Conservation (phyloP, 53 echinoderm and acorn worm species). For the Echinometra lucunter region DNA sequence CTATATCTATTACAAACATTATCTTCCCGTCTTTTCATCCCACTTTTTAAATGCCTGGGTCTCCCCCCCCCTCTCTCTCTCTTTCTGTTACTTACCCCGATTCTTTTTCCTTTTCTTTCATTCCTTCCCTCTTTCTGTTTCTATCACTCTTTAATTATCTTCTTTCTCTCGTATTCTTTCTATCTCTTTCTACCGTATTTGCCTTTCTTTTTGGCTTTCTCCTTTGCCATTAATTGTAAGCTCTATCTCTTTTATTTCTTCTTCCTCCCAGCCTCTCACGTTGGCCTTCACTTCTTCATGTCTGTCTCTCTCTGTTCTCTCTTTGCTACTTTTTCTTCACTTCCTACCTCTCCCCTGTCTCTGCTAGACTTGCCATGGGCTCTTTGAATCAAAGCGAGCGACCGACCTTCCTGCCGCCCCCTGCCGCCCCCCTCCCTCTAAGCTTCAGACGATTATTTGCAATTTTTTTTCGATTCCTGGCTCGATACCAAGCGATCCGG, state of each 20-base stretch:
- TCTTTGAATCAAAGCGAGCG: background rate
- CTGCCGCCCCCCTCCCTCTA: no score
- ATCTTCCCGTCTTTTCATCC: background rate
- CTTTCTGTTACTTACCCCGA: background rate
- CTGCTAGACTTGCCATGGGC: background rate
- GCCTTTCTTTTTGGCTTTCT: no score
- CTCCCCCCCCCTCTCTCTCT: background rate
- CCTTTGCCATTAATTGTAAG: no score
- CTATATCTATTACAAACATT: no score
- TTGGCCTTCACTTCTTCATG: background rate
- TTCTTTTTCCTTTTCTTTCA: background rate
- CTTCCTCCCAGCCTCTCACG: no score
- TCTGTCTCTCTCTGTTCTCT: background rate
- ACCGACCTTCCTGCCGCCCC: background rate
- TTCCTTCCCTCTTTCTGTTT: no score
- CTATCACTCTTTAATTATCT: background rate
- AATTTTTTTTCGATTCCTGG: background rate
- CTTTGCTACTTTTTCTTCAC: no score
- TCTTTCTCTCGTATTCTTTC: no score
- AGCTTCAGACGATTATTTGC: constrained; percentile 1
- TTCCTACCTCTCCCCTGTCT: background rate
- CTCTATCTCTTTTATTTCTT: no score
- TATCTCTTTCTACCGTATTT: no score
- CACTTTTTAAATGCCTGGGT: background rate
- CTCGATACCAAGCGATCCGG: constrained; percentile 30